These are phyloP conservation scores for Microchrysa polita DNA, from an alignment of 2,888 invertebrate species.

Conservation along the genomic window DNA sequence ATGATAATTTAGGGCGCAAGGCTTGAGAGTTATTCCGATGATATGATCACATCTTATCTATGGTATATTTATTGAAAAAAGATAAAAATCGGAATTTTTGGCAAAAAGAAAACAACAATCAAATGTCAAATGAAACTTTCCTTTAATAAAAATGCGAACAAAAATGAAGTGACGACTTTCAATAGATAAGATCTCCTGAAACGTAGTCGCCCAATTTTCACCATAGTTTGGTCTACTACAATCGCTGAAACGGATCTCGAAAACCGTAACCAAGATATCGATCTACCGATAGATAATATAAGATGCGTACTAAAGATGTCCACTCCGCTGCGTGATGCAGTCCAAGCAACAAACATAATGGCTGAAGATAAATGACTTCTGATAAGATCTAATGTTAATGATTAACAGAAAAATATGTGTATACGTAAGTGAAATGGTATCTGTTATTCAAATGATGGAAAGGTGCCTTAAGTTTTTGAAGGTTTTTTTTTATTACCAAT, in stretches of 20 bases:
- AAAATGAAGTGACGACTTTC: slow-evolving; percentile 11
- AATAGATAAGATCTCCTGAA: slow-evolving; percentile 6
- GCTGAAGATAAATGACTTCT: slow-evolving; percentile 9
- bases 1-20: neutral
- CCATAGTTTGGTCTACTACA: slow-evolving; percentile 6
- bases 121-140: neutral
- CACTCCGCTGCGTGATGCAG: slow-evolving; percentile 7
- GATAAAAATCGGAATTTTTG: slow-evolving; percentile 17
- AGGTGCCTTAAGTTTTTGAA: slow-evolving; percentile 9
- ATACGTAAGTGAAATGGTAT: neutral
- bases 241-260: slow-evolving; percentile 28
- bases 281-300: neutral
- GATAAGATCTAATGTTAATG: slow-evolving; percentile 33
- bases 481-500: neutral
- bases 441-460: slow-evolving; percentile 30
- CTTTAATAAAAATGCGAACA: too few relatives aligned
- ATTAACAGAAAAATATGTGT: neutral
- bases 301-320: slow-evolving; percentile 4
- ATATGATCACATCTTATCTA: slow-evolving; percentile 10
- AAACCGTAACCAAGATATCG: slow-evolving; percentile 15
- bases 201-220: slow-evolving; percentile 28
- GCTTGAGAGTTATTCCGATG: neutral
- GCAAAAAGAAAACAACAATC: slow-evolving; percentile 11
- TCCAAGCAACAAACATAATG: neutral
- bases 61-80: slow-evolving; percentile 10